Conservation (phyloP, 2,888 invertebrate genomes). For the Fragum fragum region DNA sequence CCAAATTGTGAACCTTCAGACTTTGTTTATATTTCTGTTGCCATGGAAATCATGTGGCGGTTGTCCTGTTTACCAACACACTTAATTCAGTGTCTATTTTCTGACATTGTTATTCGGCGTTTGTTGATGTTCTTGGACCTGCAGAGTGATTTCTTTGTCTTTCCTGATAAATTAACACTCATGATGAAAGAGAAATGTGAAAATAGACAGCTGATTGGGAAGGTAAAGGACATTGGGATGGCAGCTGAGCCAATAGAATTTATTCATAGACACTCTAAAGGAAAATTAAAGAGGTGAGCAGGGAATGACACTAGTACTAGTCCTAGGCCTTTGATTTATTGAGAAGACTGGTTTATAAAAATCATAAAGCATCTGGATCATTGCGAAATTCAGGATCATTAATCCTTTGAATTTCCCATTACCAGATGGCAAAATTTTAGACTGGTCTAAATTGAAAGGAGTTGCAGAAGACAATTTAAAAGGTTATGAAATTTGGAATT, state of each 20-base stretch:
- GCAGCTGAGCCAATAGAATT: conserved; percentile 55
- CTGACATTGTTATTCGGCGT: conserved; percentile 51
- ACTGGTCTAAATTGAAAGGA: too few relatives aligned
- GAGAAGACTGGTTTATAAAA: too few relatives aligned
- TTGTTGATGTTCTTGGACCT: conserved; percentile 63
- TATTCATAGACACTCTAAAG: conserved; percentile 58
- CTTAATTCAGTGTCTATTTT: conserved; percentile 57
- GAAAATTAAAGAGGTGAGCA: conserved; percentile 53
- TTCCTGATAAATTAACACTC: conserved; percentile 26
- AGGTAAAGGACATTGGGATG: conserved; percentile 53
- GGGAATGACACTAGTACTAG: too few relatives aligned
- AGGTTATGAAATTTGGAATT: too few relatives aligned
- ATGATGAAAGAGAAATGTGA: conserved; percentile 55
- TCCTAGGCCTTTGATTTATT: too few relatives aligned
- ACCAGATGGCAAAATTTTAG: too few relatives aligned
- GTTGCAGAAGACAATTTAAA: too few relatives aligned
- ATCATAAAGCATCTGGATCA: too few relatives aligned
- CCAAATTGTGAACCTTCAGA: conserved; percentile 43
- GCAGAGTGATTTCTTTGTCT: conserved; percentile 56
- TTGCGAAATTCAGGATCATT: too few relatives aligned
- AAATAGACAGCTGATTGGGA: conserved; percentile 70
- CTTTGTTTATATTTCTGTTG: conserved; percentile 49
- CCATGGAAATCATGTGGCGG: conserved; percentile 64
- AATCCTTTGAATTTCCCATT: too few relatives aligned
- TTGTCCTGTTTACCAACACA: conserved; percentile 64